Base-by-base conservation (phyloP, 2,113 vertebrate genomes). In the Corythornis vintsioides region DNA sequence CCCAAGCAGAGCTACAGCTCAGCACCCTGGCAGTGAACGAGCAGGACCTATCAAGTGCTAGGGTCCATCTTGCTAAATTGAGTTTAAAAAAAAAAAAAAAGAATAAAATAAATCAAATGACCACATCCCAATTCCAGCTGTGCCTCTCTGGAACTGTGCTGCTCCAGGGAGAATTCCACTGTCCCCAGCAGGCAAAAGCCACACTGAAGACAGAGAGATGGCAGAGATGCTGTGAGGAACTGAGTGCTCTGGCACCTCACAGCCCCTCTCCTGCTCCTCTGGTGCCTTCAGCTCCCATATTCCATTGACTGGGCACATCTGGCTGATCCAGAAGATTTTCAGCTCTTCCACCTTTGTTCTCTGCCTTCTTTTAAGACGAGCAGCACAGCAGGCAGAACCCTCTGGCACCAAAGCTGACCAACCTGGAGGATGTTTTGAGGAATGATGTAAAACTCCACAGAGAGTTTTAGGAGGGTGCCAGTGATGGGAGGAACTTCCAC, bases 321-420 rank as follows among this genome's bases (percentile, higher is more conserved):
- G 83, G 67, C 82, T 88, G 91, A 94, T 91, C 52, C 79, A 80
- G 70, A 85, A 87, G 84, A 91, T 92, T 67, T 91, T 89, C 53
- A 93, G 67, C 60, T 95, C 91, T 79, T 89, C 71, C 43, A 94
- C 91, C 84, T 93, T 92, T 94, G 92, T 83, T 93, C 92, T 94
- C 86, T 56, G 71, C 63, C 86, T 87, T 80, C 95, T 91, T 89
- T 93, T 64, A 85, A 88, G 95, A 87, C 61, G 67, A 92, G 87
- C 78, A 71, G 47, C 75, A 63, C 87, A 91, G 86, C 82, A 92
- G 89, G 89, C 78, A 85, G 24, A 91, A 22, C 52, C 60, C 84
- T 55, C 38, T 0, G 0, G 79, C 89, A 93, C 89, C 93, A 92
- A 95, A 85, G 85, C 56, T 60, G 83, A 92, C 84, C 87, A 91